Evolutionary conservation across 2,797 vertebrate species (phyloP).

Genomic region (Momotus momota): DNA sequence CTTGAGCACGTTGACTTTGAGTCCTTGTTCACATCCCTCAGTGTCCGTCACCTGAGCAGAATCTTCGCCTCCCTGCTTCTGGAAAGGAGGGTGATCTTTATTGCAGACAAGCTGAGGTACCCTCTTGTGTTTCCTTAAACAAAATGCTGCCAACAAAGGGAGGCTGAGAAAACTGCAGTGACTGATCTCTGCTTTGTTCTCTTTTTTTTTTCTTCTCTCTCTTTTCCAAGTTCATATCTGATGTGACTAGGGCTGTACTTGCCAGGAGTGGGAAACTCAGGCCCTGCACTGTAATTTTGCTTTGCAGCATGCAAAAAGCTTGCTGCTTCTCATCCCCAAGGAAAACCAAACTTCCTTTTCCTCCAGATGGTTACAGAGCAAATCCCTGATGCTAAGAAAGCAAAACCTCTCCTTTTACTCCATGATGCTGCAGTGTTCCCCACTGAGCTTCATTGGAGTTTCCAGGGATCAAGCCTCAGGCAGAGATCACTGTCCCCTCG

Average conservation of each 20-base stretch:
- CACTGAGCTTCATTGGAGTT: not conserved
- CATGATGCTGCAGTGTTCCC: not conserved
- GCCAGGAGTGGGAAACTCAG: not conserved
- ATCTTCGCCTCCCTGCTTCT: slow-evolving; percentile 96
- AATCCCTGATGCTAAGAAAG: not conserved
- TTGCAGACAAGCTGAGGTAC: slow-evolving; percentile 96
- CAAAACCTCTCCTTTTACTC: not conserved
- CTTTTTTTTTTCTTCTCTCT: not conserved
- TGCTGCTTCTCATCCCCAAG: not conserved
- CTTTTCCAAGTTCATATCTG: rapidly evolving
- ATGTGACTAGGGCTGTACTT: not conserved
- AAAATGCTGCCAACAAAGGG: not conserved
- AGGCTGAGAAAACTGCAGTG: not conserved
- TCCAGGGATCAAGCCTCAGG: not conserved
- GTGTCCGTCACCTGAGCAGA: slow-evolving; percentile 90
- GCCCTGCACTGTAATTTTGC: not conserved
- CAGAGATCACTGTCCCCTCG: not conserved
- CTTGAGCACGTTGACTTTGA: slow-evolving; percentile 97
- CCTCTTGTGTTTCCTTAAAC: not conserved
- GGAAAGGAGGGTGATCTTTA: slow-evolving; percentile 96
- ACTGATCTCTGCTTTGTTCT: not conserved
- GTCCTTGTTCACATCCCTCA: slow-evolving; percentile 93
- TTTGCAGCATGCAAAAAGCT: not conserved
- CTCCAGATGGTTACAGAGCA: not conserved
- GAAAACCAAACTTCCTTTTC: not conserved